These are phyloP conservation scores for Leptopilina clavipes DNA, from an alignment of 1,140 invertebrate species.

Conservation along the genomic window DNA sequence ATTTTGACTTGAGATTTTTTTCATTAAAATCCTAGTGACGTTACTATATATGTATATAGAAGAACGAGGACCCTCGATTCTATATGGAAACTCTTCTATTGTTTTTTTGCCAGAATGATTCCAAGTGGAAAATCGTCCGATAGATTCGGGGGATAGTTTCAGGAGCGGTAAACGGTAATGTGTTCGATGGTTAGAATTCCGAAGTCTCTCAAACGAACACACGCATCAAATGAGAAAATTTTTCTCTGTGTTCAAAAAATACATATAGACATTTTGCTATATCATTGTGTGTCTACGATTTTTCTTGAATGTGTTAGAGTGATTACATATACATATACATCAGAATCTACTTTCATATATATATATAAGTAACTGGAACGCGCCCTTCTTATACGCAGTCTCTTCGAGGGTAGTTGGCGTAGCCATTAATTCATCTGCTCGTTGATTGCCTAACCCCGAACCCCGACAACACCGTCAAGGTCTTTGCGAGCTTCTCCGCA, in stretches of 20 bases:
- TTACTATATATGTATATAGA: not conserved
- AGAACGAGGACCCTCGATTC: not conserved
- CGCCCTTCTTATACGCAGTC: conserved; percentile 53
- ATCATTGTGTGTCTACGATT: not conserved
- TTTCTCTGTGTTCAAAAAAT: conserved; percentile 25
- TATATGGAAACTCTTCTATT: conserved; percentile 41
- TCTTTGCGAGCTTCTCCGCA: conserved; percentile 54
- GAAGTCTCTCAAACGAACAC: not conserved
- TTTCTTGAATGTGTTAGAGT: conserved; percentile 35
- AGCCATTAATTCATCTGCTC: conserved; percentile 70
- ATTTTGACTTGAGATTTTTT: conserved; percentile 30
- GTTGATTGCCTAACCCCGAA: conserved; percentile 65
- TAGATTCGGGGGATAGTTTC: conserved; percentile 51
- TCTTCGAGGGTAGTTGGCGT: conserved; percentile 65
- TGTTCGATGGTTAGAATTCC: conserved; percentile 33
- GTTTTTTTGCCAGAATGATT: conserved; percentile 46
- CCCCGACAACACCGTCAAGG: conserved; percentile 36
- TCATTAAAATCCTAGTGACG: conserved; percentile 21
- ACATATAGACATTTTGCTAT: conserved; percentile 3
- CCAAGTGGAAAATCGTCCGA: conserved; percentile 56
- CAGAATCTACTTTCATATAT: conserved; percentile 59
- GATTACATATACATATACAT: conserved; percentile 41
- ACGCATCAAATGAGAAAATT: not conserved
- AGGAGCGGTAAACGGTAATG: conserved; percentile 40
- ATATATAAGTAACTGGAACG: conserved; percentile 40